Percentiles rank a stretch among this genome's conserved stretches.
Conservation (phyloP, 2,888 invertebrate genomes). For the Plebejus argus region DNA sequence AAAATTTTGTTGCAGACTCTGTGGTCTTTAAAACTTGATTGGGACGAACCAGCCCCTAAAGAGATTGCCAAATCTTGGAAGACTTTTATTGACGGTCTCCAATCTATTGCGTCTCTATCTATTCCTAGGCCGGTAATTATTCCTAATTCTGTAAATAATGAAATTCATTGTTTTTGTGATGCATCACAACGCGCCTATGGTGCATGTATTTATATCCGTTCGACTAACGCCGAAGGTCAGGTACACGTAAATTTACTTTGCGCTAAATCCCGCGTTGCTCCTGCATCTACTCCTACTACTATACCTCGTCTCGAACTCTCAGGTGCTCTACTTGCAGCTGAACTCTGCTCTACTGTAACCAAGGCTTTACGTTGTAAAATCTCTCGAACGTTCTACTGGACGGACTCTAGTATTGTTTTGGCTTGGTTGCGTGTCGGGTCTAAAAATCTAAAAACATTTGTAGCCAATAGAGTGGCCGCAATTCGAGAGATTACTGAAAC, state of each 20-base stretch:
- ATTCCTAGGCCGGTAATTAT: not conserved
- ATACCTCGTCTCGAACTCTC: conserved; percentile 1
- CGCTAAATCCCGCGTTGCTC: not conserved
- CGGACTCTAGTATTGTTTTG: not conserved
- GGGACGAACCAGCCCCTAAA: conserved; percentile 3
- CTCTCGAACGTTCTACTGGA: not conserved
- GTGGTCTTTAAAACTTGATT: not conserved
- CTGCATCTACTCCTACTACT: not conserved
- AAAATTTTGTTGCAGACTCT: conserved; percentile 10
- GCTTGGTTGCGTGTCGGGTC: not conserved
- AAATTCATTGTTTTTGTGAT: conserved; percentile 17
- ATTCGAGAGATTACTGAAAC: not conserved
- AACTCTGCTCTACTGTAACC: not conserved
- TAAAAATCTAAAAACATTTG: not conserved
- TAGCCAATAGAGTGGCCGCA: not conserved
- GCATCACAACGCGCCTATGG: not conserved
- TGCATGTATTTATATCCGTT: not conserved
- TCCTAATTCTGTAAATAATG: not conserved
- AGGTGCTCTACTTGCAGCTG: not conserved
- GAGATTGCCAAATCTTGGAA: not conserved
- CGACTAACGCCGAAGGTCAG: not conserved
- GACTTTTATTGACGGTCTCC: not conserved
- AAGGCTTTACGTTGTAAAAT: not conserved
- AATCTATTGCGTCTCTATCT: not conserved
- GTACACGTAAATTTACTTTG: not conserved